These are phyloP conservation scores for Sesamia inferens DNA, from an alignment of 2,888 invertebrate species.

Conservation along the genomic window DNA sequence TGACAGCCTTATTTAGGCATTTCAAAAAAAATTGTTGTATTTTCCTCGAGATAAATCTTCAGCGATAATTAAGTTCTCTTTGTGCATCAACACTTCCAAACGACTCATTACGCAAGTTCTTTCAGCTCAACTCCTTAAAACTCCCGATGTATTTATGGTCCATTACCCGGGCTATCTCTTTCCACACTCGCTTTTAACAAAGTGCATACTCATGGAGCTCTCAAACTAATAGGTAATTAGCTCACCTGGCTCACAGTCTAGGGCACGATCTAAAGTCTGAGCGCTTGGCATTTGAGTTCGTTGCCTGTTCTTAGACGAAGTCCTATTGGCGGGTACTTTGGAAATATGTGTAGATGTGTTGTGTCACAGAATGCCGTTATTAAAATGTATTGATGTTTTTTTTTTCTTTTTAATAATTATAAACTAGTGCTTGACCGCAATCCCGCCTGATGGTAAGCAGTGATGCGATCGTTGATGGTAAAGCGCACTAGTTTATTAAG, in stretches of 20 bases:
- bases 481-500: too few species aligned
- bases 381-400: not conserved
- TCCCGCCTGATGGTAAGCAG: too few species aligned
- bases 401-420: too few species aligned
- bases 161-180: constrained; percentile 57
- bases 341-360: constrained; percentile 7
- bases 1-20: too few species aligned
- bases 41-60: not conserved
- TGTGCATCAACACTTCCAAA: constrained; percentile 30
- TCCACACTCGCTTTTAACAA: constrained; percentile 56
- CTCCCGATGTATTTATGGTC: constrained; percentile 57
- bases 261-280: constrained; percentile 48
- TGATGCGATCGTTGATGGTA: too few species aligned
- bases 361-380: too few species aligned
- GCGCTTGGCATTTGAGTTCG: constrained; percentile 55
- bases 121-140: constrained; percentile 47
- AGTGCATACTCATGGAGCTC: constrained; percentile 61
- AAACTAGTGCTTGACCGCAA: too few species aligned
- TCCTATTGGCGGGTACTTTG: constrained; percentile 42
- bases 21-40: not conserved
- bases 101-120: constrained; percentile 49
- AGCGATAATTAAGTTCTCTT: not conserved
- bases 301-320: constrained; percentile 27
- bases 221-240: constrained; percentile 77
- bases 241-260: constrained; percentile 66